Conservation (phyloP, 2,797 vertebrate genomes). For the Gephyroberyx darwinii region DNA sequence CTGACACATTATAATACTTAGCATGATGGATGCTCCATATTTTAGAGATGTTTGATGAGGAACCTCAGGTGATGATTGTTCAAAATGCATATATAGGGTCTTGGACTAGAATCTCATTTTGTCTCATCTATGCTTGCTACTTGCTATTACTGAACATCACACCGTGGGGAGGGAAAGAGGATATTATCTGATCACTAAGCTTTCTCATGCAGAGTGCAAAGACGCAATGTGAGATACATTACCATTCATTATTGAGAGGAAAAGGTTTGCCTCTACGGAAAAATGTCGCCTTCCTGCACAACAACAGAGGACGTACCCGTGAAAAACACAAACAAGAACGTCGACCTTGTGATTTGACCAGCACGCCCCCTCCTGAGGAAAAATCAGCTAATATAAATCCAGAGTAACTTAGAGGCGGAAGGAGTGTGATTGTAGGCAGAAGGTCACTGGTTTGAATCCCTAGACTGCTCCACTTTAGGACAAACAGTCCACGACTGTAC, state of each 20-base stretch:
- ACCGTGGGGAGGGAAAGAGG: not conserved
- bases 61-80: too few species aligned
- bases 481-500: too few species aligned
- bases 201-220: not conserved
- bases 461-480: too few species aligned
- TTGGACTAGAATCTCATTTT: not conserved
- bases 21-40: too few species aligned
- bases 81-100: too few species aligned
- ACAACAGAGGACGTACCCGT: not conserved
- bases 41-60: too few species aligned
- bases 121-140: too few species aligned
- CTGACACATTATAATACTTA: too few species aligned
- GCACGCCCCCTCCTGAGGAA: not conserved
- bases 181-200: not conserved
- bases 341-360: not conserved
- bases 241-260: not conserved
- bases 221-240: not conserved
- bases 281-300: not conserved
- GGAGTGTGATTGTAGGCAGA: too few species aligned
- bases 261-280: not conserved
- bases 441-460: too few species aligned
- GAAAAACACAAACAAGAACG: not conserved
- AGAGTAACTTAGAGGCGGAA: too few species aligned
- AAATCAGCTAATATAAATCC: too few species aligned
- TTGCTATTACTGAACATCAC: not conserved